These are phyloP conservation scores for Lycaon pictus DNA, from an alignment of 2,113 vertebrate genomes.

Conservation along the genomic window DNA sequence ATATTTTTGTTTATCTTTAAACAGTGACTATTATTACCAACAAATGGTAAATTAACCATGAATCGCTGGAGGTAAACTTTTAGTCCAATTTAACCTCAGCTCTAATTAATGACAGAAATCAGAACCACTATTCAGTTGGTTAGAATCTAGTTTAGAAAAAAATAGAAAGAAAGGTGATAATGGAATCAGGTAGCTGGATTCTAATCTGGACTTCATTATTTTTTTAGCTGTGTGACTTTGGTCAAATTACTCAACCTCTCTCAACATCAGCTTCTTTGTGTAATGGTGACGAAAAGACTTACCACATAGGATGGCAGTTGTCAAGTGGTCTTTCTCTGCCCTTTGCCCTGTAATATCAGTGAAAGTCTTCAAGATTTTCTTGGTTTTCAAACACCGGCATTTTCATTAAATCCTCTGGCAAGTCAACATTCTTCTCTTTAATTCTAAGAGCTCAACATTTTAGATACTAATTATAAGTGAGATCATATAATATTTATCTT, in stretches of 20 bases:
- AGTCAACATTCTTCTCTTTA: neutral
- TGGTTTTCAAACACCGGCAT: neutral
- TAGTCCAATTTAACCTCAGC: neutral
- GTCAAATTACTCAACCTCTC: neutral
- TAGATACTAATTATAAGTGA: neutral
- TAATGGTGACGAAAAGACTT: neutral
- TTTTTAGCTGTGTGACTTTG: neutral
- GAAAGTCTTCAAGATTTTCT: neutral
- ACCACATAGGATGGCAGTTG: rapidly evolving
- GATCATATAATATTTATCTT: neutral
- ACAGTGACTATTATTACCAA: neutral
- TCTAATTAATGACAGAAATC: constrained; percentile 50
- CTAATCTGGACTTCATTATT: neutral
- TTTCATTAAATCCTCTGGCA: neutral
- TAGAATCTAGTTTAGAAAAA: constrained; percentile 9
- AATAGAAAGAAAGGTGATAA: neutral
- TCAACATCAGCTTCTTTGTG: neutral
- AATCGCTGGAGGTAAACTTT: neutral
- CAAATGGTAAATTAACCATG: neutral
- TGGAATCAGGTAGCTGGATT: neutral
- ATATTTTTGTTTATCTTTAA: neutral
- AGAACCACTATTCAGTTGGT: neutral
- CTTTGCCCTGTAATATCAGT: neutral
- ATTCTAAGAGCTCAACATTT: neutral
- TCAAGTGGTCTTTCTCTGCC: neutral